Conservation (phyloP, 1,140 invertebrate species). For the Periplaneta americana region DNA sequence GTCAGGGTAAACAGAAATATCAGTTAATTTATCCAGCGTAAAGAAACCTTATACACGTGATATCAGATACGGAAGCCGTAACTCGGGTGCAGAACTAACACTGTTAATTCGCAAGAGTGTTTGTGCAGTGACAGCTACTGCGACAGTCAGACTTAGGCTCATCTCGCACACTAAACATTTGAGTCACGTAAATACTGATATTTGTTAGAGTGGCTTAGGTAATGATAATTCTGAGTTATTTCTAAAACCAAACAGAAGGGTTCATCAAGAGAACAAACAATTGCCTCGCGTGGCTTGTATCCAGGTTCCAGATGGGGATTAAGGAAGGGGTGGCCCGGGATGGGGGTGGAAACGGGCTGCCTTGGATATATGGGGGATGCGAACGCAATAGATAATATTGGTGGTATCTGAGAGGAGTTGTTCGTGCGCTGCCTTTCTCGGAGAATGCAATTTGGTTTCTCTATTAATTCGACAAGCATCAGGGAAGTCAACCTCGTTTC, state of each 20-base stretch:
- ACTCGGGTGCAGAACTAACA: too few relatives aligned
- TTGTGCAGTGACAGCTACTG: background rate
- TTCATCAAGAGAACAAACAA: background rate
- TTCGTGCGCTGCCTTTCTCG: background rate
- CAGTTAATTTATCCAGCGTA: too few relatives aligned
- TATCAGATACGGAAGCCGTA: too few relatives aligned
- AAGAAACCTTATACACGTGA: too few relatives aligned
- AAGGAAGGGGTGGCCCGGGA: background rate
- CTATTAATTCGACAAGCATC: too few relatives aligned
- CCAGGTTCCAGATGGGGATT: background rate
- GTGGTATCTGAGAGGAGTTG: background rate
- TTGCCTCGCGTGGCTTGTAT: background rate
- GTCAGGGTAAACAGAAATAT: too few relatives aligned
- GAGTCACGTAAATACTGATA: background rate
- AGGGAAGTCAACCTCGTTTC: too few relatives aligned
- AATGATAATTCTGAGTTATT: background rate
- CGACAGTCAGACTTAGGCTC: background rate
- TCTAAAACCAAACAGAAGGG: background rate
- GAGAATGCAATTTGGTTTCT: too few relatives aligned
- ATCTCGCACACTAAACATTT: background rate
- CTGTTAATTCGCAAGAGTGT: background rate
- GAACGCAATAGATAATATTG: background rate
- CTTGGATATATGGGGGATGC: background rate
- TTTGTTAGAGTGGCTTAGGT: background rate
- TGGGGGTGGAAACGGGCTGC: background rate